Evolutionary conservation across 2,113 vertebrate species (phyloP).

Genomic region (Oncorhynchus nerka): DNA sequence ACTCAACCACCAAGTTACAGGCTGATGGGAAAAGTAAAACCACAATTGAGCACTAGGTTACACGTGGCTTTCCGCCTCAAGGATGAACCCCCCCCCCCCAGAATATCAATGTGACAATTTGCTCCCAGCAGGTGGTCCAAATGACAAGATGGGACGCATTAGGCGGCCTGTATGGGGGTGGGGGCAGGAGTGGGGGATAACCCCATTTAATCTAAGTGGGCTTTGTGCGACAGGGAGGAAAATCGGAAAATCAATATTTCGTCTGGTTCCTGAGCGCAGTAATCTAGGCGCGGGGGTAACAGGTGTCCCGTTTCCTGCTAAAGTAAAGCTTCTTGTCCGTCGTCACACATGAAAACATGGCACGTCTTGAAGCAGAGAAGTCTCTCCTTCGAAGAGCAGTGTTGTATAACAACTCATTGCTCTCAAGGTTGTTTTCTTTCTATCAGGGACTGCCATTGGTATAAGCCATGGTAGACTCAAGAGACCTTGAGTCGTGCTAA

Average conservation of each 20-base stretch:
- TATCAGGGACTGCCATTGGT: no score
- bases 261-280: slow-evolving; percentile 37
- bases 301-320: slow-evolving; percentile 54
- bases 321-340: slow-evolving; percentile 46
- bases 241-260: slow-evolving; percentile 59
- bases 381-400: slow-evolving; percentile 9
- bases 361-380: slow-evolving; percentile 36
- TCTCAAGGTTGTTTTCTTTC: no score
- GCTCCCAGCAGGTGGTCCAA: slow-evolving; percentile 50
- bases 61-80: slow-evolving; percentile 33
- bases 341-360: slow-evolving; percentile 52
- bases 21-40: slow-evolving; percentile 53
- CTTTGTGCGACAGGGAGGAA: slow-evolving; percentile 39
- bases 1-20: slow-evolving; percentile 7
- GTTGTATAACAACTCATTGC: slow-evolving; percentile 3
- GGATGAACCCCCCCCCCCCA: slow-evolving; percentile 24
- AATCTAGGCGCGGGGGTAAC: slow-evolving; percentile 47
- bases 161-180: slow-evolving; percentile 37
- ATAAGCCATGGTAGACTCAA: no score
- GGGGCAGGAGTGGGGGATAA: slow-evolving; percentile 37
- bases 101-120: slow-evolving; percentile 50
- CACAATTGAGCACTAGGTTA: slow-evolving; percentile 28
- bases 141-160: slow-evolving; percentile 48
- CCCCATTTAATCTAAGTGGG: slow-evolving; percentile 48
- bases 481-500: no score